Conservation (phyloP, 2,797 vertebrate species). For the Meriones psammophilus region DNA sequence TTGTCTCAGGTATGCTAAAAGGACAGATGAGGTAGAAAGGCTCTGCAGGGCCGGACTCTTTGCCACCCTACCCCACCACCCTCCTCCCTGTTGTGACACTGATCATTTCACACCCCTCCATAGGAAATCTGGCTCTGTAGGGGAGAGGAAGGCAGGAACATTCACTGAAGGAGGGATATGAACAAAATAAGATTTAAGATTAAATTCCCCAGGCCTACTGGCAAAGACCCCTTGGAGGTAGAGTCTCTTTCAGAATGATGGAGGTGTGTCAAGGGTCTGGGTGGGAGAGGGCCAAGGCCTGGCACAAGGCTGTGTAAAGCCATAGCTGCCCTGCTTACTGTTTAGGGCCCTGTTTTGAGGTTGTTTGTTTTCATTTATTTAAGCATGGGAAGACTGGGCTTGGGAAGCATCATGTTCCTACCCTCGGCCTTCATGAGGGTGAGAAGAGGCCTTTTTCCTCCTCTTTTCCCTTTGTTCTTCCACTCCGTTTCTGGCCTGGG, state of each 20-base stretch:
- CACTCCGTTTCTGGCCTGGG: conserved; percentile 37
- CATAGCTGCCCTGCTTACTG: conserved; percentile 65
- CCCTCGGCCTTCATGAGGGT: conserved; percentile 70
- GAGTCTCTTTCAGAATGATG: conserved; percentile 46
- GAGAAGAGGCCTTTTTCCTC: conserved; percentile 82
- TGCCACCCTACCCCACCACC: conserved; percentile 41
- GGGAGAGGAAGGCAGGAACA: conserved; percentile 53
- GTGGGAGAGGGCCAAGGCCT: conserved; percentile 60
- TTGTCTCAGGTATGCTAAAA: conserved; percentile 90
- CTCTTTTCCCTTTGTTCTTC: conserved; percentile 70
- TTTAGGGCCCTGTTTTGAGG: conserved; percentile 72
- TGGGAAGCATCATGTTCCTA: neutral
- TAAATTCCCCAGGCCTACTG: conserved; percentile 21
- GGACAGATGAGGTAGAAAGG: conserved; percentile 78
- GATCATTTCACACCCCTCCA: conserved; percentile 61
- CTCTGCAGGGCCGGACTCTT: conserved; percentile 86
- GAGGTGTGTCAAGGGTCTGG: conserved; percentile 34
- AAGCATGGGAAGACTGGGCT: conserved; percentile 62
- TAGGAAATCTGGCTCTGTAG: conserved; percentile 72
- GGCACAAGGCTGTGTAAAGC: conserved; percentile 28
- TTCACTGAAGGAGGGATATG: neutral
- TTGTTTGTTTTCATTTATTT: conserved; percentile 82
- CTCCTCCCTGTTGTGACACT: conserved; percentile 27
- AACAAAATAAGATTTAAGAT: conserved; percentile 26
- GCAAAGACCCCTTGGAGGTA: conserved; percentile 59